Evolutionary conservation across 2,797 vertebrate species (phyloP), one percentile per base, ranked within the genome.

Genomic region (Tragopan temminckii): DNA sequence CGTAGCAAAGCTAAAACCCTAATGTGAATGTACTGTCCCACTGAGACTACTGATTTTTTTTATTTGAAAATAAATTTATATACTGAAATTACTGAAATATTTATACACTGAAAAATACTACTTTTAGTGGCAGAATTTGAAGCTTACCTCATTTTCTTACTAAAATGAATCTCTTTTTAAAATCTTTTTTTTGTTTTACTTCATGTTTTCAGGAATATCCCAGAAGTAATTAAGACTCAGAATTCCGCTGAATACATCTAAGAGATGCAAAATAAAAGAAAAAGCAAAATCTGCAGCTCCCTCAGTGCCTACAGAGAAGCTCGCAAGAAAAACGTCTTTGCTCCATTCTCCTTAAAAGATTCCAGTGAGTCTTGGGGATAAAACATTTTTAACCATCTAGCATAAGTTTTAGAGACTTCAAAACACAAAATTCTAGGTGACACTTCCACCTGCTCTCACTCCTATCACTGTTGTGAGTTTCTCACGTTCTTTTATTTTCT

Each of bases 1-100:
- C 10, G 63, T 72, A 89, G 84, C 79, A 95, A 90, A 93, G 36
- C 29, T 93, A 70, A 58, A 86, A 82, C 9, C 45, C 25, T 18
- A 13, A 82, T 66, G 57, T 27, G 15, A 89, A 58, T 19, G 42
- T 33, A 83, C 25, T 50, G 20, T 42, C 45, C 21, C 27, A 75
- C 0, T 75, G 19, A 91, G 42, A 85, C 24, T 48, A 85, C 10
- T 25, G 3, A 38, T 0, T 11, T 38, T 11, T 24, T 42, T n/a
- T 27, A 27, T 52, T 38, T 4, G 0, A 24, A 59, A 85, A 75
- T 6, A 11, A 61, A 78, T 57, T 20, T 12, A 61, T 14, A 50
- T 8, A 55, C 11, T 29, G 29, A 81, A 45, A 70, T 82, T 45
- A 25, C 20, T 31, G 38, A 81, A 45, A 70, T 84, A 82, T 53